Evolutionary conservation across 1,140 invertebrate genomes (phyloP), one percentile per base, ranked within the genome.

Genomic region (Cyphomyrmex costatus): DNA sequence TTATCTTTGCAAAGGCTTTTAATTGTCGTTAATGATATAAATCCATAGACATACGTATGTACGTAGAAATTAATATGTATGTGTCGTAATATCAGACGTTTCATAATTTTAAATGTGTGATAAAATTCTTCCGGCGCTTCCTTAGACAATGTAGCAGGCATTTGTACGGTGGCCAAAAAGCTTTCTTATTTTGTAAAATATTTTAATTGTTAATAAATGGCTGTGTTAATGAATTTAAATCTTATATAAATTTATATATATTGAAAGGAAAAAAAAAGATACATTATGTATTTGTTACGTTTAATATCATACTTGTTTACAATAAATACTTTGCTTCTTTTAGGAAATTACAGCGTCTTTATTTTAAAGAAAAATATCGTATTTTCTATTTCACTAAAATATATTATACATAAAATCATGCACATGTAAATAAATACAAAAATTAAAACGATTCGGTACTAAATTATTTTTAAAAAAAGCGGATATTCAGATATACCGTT

Each of bases 201-300:
- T 83, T 60, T 82, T 10, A 46, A 68, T 68, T 73, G 7, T 46
- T 33, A 73, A 74, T 74, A 83, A 73, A 61, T 74, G 27, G 27
- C 42, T 61, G 36, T 61, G 46, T 56, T 79, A 51, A 79, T 21
- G 8, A 3, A 63, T 49, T 27, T 33, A 27, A n/a, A n/a, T 79
- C 12, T 65, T 6, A 6, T 46, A 42, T 27, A n/a, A 42, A 36
- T 19, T 56, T n/a, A n/a, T n/a, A 6, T 77, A 6, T 68, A 68
- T 46, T 68, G 2, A 46, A 78, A 78, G 19, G n/a, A n/a, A 27
- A 30, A 78, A 36, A 27, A 30, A 78, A 36, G 3, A 33, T 63
- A 65, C 8, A 8, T 42, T 36, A 8, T 30, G 19, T 51, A 71
- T 27, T 71, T 49, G 46, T 51, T 51, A 51, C 24, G 6, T 36